Conservation (phyloP, 92 coral and sea anemone genomes). For the Ricordea florida region DNA sequence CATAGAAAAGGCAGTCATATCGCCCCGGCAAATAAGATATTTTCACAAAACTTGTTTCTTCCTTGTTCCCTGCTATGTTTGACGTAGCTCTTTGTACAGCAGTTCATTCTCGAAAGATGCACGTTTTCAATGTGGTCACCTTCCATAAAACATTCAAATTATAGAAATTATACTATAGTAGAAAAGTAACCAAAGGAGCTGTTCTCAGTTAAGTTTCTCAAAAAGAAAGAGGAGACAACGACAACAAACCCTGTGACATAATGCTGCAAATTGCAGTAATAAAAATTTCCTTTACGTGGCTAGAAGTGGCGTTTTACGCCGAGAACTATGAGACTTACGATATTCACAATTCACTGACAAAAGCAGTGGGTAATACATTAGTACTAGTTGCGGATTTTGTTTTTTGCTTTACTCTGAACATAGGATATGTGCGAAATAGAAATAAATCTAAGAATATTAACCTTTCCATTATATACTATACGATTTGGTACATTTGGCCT, state of each 20-base stretch:
- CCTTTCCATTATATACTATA: constrained; percentile 52
- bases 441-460: constrained; percentile 40
- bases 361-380: constrained; percentile 46
- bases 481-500: constrained; percentile 71
- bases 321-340: constrained; percentile 44
- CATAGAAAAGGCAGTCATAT: constrained; percentile 25
- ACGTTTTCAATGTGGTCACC: too few species aligned
- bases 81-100: constrained; percentile 26
- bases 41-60: constrained; percentile 16
- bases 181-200: constrained; percentile 18
- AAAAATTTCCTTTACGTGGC: neutral
- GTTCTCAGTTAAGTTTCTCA: neutral
- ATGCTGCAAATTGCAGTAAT: constrained; percentile 18
- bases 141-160: too few species aligned
- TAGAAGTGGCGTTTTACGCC: constrained; percentile 84
- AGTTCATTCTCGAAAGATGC: too few species aligned
- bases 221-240: neutral
- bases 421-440: constrained; percentile 54
- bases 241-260: neutral
- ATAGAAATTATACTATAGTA: too few species aligned
- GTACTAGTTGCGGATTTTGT: constrained; percentile 7
- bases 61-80: constrained; percentile 28
- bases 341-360: constrained; percentile 36
- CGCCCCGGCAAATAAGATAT: constrained; percentile 34
- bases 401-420: constrained; percentile 21